Conservation (phyloP, 2,113 vertebrate species). For the Nansenia antarctica region DNA sequence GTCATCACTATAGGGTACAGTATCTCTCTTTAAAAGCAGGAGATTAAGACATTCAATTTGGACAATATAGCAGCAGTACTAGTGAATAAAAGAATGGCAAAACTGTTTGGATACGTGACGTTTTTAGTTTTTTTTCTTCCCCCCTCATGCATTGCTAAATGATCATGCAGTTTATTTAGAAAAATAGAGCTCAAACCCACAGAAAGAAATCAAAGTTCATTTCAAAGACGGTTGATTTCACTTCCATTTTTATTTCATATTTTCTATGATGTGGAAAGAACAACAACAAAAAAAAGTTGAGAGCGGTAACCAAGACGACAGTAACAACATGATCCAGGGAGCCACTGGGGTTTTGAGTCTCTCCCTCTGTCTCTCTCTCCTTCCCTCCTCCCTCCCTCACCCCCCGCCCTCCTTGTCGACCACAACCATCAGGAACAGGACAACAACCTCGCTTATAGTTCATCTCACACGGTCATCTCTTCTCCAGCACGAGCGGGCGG, state of each 20-base stretch:
- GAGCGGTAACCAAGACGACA: conserved; percentile 78
- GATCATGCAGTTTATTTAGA: background rate
- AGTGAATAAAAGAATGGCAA: conserved; percentile 60
- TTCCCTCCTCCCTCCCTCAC: conserved; percentile 33
- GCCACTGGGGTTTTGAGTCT: conserved; percentile 43
- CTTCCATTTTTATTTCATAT: conserved; percentile 77
- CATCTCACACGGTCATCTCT: conserved; percentile 12
- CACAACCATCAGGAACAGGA: conserved; percentile 54
- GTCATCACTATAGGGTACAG: conserved; percentile 45
- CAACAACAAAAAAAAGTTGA: conserved; percentile 60
- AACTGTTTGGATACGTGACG: conserved; percentile 33
- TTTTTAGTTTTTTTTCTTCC: conserved; percentile 55
- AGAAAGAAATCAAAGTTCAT: conserved; percentile 71
- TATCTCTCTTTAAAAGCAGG: conserved; percentile 32
- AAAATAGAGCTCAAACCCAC: conserved; percentile 54
- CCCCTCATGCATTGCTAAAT: conserved; percentile 63
- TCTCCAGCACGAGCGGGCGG: conserved; percentile 18
- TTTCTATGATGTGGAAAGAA: conserved; percentile 80
- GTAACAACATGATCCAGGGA: conserved; percentile 67
- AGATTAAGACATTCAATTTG: conserved; percentile 69
- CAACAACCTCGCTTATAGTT: conserved; percentile 39
- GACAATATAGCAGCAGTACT: conserved; percentile 72
- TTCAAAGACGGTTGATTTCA: conserved; percentile 76
- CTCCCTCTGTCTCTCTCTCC: conserved; percentile 40
- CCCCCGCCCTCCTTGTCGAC: conserved; percentile 37